Conservation (phyloP, 2,888 invertebrate genomes). For the Nasonia oneida region DNA sequence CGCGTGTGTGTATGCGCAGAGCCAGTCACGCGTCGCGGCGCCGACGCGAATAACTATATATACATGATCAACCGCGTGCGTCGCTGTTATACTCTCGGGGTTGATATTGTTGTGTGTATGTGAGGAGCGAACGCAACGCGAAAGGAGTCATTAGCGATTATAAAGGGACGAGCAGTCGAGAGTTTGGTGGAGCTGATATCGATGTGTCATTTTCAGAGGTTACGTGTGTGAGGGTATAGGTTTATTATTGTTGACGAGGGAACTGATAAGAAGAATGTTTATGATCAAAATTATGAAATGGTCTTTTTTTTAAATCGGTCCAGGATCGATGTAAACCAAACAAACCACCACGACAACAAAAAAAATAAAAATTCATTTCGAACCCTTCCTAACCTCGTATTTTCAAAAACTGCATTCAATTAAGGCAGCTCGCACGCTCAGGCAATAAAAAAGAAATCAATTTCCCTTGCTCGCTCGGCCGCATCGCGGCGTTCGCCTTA, state of each 20-base stretch:
- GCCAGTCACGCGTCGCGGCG: neutral
- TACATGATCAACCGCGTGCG: neutral
- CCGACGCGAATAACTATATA: neutral
- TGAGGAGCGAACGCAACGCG: neutral
- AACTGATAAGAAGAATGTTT: neutral
- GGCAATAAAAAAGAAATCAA: slow-evolving; percentile 30
- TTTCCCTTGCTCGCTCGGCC: neutral
- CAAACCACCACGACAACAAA: too few relatives aligned
- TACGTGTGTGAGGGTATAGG: neutral
- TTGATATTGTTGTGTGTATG: neutral
- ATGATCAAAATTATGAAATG: too few relatives aligned
- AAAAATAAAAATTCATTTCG: neutral
- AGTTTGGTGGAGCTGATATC: neutral
- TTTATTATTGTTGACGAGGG: neutral
- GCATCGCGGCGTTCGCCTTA: neutral
- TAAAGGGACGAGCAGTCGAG: neutral
- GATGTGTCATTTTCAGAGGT: neutral
- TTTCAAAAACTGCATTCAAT: slow-evolving; percentile 9
- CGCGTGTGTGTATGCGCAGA: neutral
- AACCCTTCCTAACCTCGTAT: neutral
- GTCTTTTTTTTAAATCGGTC: too few relatives aligned
- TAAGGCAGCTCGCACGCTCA: neutral
- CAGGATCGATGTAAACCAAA: too few relatives aligned
- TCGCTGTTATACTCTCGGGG: neutral
- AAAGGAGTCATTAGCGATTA: slow-evolving; percentile 11